Base-by-base conservation (phyloP, 2,113 vertebrate genomes). In the Callospermophilus lateralis region DNA sequence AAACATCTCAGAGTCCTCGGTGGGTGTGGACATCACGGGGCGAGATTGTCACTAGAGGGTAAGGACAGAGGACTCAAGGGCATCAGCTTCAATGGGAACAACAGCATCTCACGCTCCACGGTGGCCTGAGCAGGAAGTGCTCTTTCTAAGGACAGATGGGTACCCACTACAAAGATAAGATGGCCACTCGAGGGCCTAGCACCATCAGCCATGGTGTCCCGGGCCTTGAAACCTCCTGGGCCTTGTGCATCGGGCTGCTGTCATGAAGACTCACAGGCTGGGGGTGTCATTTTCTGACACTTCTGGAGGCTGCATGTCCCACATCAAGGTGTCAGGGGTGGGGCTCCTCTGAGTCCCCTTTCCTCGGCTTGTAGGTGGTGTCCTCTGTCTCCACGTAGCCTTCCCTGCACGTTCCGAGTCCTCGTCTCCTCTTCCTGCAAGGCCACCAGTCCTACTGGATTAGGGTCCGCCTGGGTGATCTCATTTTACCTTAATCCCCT, bases 381-480 rank as follows among this genome's bases (percentile, higher is more conserved):
- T 6, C 7, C 63, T 42, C 3, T 6, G 17, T 80, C 32, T 2
- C 79, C 53, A 5, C 5, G 0, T 10, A 45, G 39, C 7, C 28
- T 28, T 55, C 61, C 24, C 8, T 3, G 5, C 0, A 1, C 0
- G 1, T 17, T 80, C 30, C 30, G 12, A 3, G 8, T 65, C n/a
- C 37, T 37, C 24, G 3, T 42, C 42, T 39, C 83, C 11, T 72
- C 34, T 4, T 37, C 53, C 13, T 32, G 10, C 4, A 30, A 58
- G 48, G 28, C 28, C 16, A 45, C 9, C 30, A 42, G 37, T 32
- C 28, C 28, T 39, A 12, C 0, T 17, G 51, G n/a, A 32, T 20
- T 8, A 42, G 2, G 30, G 6, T 17, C 67, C 2, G 0, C 12
- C 8, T 1, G 1, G 0, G 24, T 0, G 34, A 34, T n/a, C 68